A percentile compares a stretch with the other conserved stretches of the same genome.
These are phyloP conservation scores for Pachyrhynchus sulphureomaculatus DNA, from an alignment of 1,140 invertebrate genomes.

Conservation along the genomic window DNA sequence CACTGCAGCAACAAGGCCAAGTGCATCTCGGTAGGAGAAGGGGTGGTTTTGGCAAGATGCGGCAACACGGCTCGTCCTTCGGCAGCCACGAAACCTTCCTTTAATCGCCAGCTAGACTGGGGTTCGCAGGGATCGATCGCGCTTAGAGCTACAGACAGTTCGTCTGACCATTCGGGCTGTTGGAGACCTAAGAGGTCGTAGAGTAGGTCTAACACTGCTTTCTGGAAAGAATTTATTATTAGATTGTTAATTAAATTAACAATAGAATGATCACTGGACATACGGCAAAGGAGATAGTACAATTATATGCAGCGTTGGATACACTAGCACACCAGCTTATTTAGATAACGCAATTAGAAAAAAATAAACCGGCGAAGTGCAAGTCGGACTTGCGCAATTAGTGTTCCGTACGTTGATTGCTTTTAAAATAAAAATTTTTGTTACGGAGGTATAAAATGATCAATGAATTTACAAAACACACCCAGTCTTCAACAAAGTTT, in stretches of 20 bases:
- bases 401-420: no score
- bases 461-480: no score
- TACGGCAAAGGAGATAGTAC: no score
- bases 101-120: constrained; percentile 81
- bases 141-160: constrained; percentile 81
- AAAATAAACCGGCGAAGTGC: no score
- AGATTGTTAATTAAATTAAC: neutral
- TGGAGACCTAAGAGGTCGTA: constrained; percentile 86
- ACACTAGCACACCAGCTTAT: no score
- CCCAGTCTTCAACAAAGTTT: no score
- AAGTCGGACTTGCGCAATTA: no score
- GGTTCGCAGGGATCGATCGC: constrained; percentile 82
- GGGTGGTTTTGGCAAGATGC: constrained; percentile 76
- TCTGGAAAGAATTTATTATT: constrained; percentile 59
- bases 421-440: no score
- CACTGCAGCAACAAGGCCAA: constrained; percentile 84
- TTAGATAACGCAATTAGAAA: no score
- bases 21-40: constrained; percentile 90
- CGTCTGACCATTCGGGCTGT: constrained; percentile 88
- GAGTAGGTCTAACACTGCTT: constrained; percentile 85
- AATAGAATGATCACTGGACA: no score
- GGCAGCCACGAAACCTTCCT: constrained; percentile 88
- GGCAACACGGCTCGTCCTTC: constrained; percentile 84
- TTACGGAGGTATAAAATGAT: no score
- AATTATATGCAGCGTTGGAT: no score